Base-by-base conservation (phyloP, 2,888 invertebrate species). In the Gymnocheta viridis region DNA sequence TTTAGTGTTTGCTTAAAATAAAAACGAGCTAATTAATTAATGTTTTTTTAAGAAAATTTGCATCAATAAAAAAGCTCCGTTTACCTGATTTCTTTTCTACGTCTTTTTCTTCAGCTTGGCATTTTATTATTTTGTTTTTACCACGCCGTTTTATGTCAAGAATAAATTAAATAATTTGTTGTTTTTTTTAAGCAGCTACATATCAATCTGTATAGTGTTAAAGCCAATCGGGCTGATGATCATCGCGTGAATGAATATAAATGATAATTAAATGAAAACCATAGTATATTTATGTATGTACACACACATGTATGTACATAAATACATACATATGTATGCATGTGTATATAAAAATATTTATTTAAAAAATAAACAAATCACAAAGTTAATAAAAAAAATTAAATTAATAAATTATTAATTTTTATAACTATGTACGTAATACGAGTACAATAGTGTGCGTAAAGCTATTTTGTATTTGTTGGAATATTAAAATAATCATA, bases 401-500 rank as follows among this genome's bases (percentile, higher is more conserved):
- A 10, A 67, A 67, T 70, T 19, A 56, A 58, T 29, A 51, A 70
- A 69, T 62, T 44, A 49, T 44, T 29, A 41, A 60, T 27, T 29
- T 47, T 58, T 58, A 67, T 32, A 58, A 5, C 14, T 22, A 56
- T 14, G 10, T 17, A 19, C n/a, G n/a, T n/a, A n/a, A n/a, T n/a
- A n/a, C n/a, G 2, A 19, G 44, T 66, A 6, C 19, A 49, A 14
- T 4, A 47, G 38, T 54, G 9, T 12, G 4, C 35, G 27, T 24
- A 3, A 47, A 80, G 47, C 56, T 38, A 62, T 27, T 35, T 69
- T 41, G 22, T 51, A 38, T 78, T 14, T 44, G 29, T 19, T 73
- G 19, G 32, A 41, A 58, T 77, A 49, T 49, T 76, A 64, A 29
- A 70, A 76, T 76, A 72, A 77, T 54, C 78, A 81, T 73, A 81